phyloP scores from a whole-genome alignment of 2,888 invertebrate genomes.

The Cheilosia variabilis region DNA sequence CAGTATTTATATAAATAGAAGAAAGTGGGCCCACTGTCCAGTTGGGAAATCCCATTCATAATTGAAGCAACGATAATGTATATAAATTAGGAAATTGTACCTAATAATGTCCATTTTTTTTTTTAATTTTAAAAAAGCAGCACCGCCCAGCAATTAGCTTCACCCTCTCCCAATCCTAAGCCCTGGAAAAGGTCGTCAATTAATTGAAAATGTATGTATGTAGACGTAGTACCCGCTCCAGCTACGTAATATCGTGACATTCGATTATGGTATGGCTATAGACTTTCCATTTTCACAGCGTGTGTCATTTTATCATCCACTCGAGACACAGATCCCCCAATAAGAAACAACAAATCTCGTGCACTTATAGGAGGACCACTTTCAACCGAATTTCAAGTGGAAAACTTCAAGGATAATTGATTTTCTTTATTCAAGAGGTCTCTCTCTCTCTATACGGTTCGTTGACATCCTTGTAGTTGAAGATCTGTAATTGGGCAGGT shows the following conservation, averaged over 20 bases:
- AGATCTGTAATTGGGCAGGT: conserved; percentile 71
- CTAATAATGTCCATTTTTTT: no score
- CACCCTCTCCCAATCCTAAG: no score
- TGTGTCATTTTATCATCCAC: conserved; percentile 56
- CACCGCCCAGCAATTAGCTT: no score
- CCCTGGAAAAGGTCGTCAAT: no score
- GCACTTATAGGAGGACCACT: not conserved
- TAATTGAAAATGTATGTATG: no score
- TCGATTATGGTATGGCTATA: not conserved
- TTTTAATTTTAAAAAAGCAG: no score
- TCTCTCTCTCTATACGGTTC: conserved; percentile 39
- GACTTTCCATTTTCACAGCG: not conserved
- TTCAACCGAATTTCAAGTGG: conserved; percentile 35
- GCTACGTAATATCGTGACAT: not conserved
- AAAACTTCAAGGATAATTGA: conserved; percentile 72
- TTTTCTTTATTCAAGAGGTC: conserved; percentile 55
- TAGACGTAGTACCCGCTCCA: no score
- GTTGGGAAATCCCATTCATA: no score
- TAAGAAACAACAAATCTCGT: conserved; percentile 25
- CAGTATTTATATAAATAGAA: no score
- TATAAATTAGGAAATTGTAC: no score
- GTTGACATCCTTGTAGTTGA: conserved; percentile 57
- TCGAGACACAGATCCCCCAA: conserved; percentile 41
- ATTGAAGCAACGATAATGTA: no score
- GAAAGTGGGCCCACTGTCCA: no score